phyloP scores from a whole-genome alignment of 2,797 vertebrate genomes.

The Tenualosa thibaudeaui region DNA sequence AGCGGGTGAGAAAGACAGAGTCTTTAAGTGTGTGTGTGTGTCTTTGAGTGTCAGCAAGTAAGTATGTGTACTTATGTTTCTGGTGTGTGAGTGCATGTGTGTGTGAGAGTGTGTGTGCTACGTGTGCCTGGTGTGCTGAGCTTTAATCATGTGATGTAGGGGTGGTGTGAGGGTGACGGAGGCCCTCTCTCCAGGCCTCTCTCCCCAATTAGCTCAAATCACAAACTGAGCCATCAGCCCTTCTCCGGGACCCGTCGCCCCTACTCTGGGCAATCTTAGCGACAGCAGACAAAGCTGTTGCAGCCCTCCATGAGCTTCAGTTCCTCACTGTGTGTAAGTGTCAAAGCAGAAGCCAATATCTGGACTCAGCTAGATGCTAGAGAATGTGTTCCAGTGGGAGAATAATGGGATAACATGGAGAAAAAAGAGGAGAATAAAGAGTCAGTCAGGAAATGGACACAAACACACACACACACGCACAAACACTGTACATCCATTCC shows the following conservation, averaged over 20 bases:
- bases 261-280: background rate
- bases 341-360: background rate
- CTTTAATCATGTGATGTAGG: background rate
- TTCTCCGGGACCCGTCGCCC: too few species aligned
- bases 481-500: too few species aligned
- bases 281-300: background rate
- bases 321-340: background rate
- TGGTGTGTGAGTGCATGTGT: background rate
- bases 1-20: background rate
- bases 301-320: background rate
- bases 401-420: too few species aligned
- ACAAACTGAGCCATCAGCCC: background rate
- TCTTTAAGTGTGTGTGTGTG: background rate
- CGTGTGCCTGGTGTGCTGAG: background rate
- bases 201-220: constrained; percentile 1
- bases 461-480: too few species aligned
- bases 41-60: too few species aligned
- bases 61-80: too few species aligned
- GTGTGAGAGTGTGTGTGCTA: too few species aligned
- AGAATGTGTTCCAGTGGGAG: background rate
- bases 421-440: too few species aligned
- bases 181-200: background rate
- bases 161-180: background rate
- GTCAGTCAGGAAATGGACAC: too few species aligned
- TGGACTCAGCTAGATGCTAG: background rate